Evolutionary conservation across 2,797 vertebrate genomes (phyloP).

Genomic region (Spheniscus humboldti): DNA sequence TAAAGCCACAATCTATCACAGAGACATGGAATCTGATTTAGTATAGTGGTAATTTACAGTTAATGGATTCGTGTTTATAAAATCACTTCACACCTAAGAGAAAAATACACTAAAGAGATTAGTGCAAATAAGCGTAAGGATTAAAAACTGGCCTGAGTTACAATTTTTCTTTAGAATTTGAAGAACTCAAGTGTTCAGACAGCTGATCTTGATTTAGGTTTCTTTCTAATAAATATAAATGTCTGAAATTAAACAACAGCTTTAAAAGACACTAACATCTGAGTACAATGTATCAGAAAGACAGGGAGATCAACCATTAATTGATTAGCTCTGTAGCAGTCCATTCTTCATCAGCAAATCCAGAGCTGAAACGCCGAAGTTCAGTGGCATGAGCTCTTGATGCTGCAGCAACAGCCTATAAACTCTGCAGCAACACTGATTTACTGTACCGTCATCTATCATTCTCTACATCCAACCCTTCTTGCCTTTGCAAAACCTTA

Average conservation of each 20-base stretch:
- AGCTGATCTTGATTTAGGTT: background rate
- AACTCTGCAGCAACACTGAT: background rate
- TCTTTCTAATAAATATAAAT: background rate
- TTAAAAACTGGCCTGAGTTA: background rate
- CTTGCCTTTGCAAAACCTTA: background rate
- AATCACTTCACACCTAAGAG: conserved; percentile 12
- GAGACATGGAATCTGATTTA: background rate
- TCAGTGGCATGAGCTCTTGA: background rate
- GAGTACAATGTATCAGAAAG: background rate
- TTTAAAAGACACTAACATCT: background rate
- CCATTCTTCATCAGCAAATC: background rate
- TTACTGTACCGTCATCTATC: background rate
- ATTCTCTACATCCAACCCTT: background rate
- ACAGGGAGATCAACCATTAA: background rate
- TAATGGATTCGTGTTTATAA: background rate
- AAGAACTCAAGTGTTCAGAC: background rate
- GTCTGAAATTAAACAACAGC: background rate
- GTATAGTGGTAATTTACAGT: background rate
- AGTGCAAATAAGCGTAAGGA: background rate
- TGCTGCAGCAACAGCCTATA: background rate
- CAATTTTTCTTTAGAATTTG: background rate
- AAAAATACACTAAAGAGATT: background rate
- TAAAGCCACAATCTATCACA: background rate
- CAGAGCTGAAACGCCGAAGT: background rate
- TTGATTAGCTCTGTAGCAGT: background rate